Base-by-base conservation (phyloP, 1,140 invertebrate genomes). In the Globodera rostochiensis region DNA sequence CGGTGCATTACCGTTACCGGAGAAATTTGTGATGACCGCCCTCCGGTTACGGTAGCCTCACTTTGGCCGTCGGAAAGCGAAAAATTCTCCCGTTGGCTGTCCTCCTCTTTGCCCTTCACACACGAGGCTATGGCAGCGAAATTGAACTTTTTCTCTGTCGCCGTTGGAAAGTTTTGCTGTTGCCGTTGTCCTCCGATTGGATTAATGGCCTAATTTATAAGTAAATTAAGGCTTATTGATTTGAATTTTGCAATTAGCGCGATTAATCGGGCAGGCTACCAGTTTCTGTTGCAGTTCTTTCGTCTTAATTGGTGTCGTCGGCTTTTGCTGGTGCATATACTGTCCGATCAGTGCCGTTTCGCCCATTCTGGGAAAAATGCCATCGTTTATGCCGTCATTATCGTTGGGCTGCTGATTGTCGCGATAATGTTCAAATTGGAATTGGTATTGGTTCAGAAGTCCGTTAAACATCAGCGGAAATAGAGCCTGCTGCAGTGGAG, bases 81-180 rank as follows among this genome's bases (percentile, higher is more conserved):
- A 45, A 11, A n/a, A 11, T 1, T 2, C 13, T 46, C n/a, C 15
- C 46, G 21, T 6, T 15, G 50, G 4, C 49, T 49, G 21, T 71
- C 69, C 69, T 69, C 47, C 49, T 69, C 64, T 49, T 80, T 47
- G 3, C 47, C 69, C 11, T 13, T 49, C 60, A 80, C 45, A 64
- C 79, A 80, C 11, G 79, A 76, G 25, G 79, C 71, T 19, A 80
- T 80, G 11, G 70, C 71, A 15, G 79, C 57, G 11, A 80, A 80
- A 21, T 80, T 70, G 49, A 80, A 80, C 49, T 80, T 80, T 53
- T 74, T 80, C n/a, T 71, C 69, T 47, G 69, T 36, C 36, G 11
- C 57, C 57, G 19, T 71, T 71, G 69, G 69, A 2, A 45, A 6
- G 21, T 21, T 45, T 11, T 7, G 69, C 8, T 8, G 7, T 19